Base-by-base conservation (phyloP, 2,113 vertebrate genomes). In the Seriola rivoliana region DNA sequence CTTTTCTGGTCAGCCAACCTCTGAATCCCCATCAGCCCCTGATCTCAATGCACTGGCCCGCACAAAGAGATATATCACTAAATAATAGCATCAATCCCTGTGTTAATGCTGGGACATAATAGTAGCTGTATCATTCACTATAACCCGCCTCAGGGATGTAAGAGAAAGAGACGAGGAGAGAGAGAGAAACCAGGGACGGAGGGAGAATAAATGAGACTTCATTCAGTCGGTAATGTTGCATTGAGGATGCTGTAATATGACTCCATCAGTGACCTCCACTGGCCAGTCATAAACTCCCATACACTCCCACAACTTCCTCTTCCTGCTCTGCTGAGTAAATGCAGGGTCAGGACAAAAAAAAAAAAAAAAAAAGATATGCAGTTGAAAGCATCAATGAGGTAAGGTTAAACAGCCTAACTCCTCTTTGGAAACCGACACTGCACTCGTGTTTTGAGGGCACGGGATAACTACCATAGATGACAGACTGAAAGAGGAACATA, bases 1-100 rank as follows among this genome's bases (percentile, higher is more conserved):
- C 83, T 81, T 90, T 88, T 91, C 85, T 91, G 82, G 86, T 89
- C 90, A 88, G 83, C 74, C 80, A 85, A 76, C 78, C 78, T 63
- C 52, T 16, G 74, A 84, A 59, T 84, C 63, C 73, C 82, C 25
- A 81, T 67, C 81, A 79, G 65, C 70, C 66, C 9, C 71, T 80
- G 66, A 84, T 89, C 75, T 79, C 54, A 66, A 70, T 0, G 68
- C 85, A 82, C n/a, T 75, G 83, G 85, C 72, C 78, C 68, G 40
- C 70, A 88, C 71, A 80, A 55, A 78, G 64, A 77, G 58, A 86
- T 38, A 70, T 79, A 80, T 79, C 66, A 71, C 70, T 76, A 71
- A 86, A 90, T 87, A 84, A 85, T 73, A 80, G 81, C 88, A 88
- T 87, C 76, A 86, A 75, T 87, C 86, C 75, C 78, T 32, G 42